phyloP scores from a whole-genome alignment of 2,113 vertebrate genomes.

The Madoqua kirkii region DNA sequence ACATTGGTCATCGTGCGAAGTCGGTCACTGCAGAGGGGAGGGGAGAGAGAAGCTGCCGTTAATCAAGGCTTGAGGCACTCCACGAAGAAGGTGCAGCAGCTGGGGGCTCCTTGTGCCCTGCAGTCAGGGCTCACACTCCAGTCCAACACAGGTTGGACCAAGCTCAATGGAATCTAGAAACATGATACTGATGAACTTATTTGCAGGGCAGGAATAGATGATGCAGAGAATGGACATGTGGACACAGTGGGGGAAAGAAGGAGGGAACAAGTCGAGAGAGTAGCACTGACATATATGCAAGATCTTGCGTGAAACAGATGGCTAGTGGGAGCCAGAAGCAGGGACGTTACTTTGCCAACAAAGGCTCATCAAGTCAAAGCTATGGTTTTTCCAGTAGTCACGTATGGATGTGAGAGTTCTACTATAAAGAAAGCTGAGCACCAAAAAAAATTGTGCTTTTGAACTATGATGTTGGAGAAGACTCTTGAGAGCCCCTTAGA shows the following conservation, averaged over 20 bases:
- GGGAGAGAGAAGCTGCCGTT: neutral
- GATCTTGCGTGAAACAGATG: neutral
- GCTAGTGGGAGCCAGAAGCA: neutral
- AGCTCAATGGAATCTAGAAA: neutral
- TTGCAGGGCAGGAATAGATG: neutral
- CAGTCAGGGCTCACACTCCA: neutral
- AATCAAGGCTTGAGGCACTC: neutral
- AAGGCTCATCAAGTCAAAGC: neutral
- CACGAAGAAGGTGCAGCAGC: neutral
- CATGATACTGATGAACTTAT: neutral
- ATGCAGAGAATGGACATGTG: neutral
- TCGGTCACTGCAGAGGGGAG: constrained; percentile 86
- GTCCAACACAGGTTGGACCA: neutral
- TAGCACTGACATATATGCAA: neutral
- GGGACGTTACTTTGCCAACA: neutral
- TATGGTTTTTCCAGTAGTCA: neutral
- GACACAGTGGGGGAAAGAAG: neutral
- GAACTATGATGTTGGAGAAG: neutral
- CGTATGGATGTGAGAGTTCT: neutral
- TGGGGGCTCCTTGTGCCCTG: neutral
- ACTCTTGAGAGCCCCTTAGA: neutral
- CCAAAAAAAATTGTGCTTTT: neutral
- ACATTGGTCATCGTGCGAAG: constrained; percentile 95
- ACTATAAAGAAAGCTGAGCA: neutral
- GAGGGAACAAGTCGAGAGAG: rapidly evolving